A percentile compares a stretch with the other conserved stretches of the same genome.
Conservation (phyloP, 2,888 invertebrate species). For the Anorthoa munda region DNA sequence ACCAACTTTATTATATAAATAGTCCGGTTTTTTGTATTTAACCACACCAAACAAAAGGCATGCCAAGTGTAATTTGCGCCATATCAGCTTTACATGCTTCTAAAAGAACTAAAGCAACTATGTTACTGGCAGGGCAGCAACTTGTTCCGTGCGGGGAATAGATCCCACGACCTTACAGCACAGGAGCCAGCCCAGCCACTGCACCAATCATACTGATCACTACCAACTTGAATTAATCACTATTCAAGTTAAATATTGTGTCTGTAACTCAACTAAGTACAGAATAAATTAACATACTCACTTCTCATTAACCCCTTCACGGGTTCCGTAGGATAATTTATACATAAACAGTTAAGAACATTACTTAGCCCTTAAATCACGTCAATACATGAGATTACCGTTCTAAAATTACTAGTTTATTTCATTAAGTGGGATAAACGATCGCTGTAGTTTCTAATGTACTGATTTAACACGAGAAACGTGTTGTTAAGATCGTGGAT, state of each 20-base stretch:
- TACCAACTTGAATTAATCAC: constrained; percentile 1
- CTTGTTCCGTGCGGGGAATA: not conserved
- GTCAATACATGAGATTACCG: constrained; percentile 44
- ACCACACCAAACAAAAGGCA: too few relatives aligned
- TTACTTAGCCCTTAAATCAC: constrained; percentile 47
- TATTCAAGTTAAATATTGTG: constrained; percentile 15
- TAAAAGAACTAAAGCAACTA: too few relatives aligned
- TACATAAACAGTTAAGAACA: constrained; percentile 40
- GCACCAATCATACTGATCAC: not conserved
- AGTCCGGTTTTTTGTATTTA: too few relatives aligned
- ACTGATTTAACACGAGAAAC: constrained; percentile 60
- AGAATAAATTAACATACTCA: constrained; percentile 46
- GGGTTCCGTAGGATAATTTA: constrained; percentile 45
- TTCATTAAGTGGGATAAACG: constrained; percentile 55
- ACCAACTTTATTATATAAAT: too few relatives aligned
- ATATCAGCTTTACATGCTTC: too few relatives aligned
- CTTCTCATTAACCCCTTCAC: constrained; percentile 28
- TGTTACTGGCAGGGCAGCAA: too few relatives aligned
- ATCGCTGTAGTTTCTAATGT: constrained; percentile 44
- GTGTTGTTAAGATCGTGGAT: constrained; percentile 46
- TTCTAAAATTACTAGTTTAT: constrained; percentile 48
- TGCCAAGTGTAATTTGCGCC: too few relatives aligned
- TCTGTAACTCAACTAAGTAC: constrained; percentile 16
- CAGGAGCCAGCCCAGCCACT: not conserved
- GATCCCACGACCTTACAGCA: not conserved